Percentiles rank a stretch among this genome's conserved stretches.
Evolutionary conservation across 2,113 vertebrate species (phyloP).

Genomic region (Podiceps cristatus): DNA sequence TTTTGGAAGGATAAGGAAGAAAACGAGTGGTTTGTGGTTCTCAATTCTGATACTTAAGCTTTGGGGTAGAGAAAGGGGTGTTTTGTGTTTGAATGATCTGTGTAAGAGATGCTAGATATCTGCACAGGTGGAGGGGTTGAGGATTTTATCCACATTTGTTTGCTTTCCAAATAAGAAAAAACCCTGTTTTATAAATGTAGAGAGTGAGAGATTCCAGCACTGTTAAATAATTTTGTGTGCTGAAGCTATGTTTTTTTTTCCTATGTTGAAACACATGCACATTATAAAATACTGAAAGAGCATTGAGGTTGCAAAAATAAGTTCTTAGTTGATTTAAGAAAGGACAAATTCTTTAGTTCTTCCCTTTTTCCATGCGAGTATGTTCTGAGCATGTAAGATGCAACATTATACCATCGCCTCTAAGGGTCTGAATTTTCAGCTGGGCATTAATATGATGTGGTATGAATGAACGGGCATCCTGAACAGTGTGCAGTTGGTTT

Average conservation of each 20-base stretch:
- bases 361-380: accelerated
- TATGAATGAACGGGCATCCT: not conserved
- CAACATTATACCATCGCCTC: not conserved
- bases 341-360: not conserved
- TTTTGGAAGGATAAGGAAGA: not conserved
- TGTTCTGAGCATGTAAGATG: not conserved
- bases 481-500: not conserved
- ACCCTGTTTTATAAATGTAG: accelerated
- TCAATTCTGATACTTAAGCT: not conserved
- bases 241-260: not conserved
- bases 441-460: not conserved
- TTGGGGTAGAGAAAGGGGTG: not conserved
- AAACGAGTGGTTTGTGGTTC: not conserved
- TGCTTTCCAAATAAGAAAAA: not conserved
- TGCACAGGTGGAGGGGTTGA: not conserved
- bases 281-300: not conserved
- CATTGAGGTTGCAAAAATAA: not conserved
- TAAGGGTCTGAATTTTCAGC: not conserved
- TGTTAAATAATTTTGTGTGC: not conserved
- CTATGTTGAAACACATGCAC: accelerated
- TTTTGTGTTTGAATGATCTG: not conserved
- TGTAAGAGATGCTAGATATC: not conserved
- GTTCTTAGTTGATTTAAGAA: not conserved
- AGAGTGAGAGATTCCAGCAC: not conserved
- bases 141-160: not conserved